Conservation (phyloP, 1,140 invertebrate genomes). For the Fopius arisanus region DNA sequence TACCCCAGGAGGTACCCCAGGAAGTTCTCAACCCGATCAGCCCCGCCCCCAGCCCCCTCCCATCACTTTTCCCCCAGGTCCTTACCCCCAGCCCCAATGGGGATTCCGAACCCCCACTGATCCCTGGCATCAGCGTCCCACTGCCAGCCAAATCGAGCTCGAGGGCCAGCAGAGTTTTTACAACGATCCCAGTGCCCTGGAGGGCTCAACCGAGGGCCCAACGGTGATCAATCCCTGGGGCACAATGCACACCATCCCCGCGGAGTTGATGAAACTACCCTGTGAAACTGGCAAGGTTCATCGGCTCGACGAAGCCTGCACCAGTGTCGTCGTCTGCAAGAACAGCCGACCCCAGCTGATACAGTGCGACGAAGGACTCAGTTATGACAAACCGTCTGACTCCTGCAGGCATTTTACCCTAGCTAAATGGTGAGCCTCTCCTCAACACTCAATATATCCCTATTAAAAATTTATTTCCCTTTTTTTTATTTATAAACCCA, state of each 20-base stretch:
- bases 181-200: background rate
- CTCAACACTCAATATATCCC: no score
- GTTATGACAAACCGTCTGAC: constrained; percentile 50
- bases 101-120: constrained; percentile 31
- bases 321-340: constrained; percentile 53
- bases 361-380: constrained; percentile 46
- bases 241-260: constrained; percentile 41
- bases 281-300: constrained; percentile 51
- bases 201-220: constrained; percentile 21
- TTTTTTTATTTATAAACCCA: no score
- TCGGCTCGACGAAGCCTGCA: constrained; percentile 49
- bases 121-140: constrained; percentile 34
- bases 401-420: constrained; percentile 46
- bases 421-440: constrained; percentile 60
- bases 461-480: no score
- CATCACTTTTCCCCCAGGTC: constrained; percentile 24
- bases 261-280: constrained; percentile 38
- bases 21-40: constrained; percentile 27
- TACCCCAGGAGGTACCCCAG: constrained; percentile 6
- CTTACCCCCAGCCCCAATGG: constrained; percentile 30
- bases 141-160: constrained; percentile 20
- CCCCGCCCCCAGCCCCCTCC: constrained; percentile 21
- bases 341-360: constrained; percentile 46
- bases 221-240: constrained; percentile 43
- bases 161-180: constrained; percentile 16